Conservation (phyloP, 2,113 vertebrate species). For the Tapirus terrestris region DNA sequence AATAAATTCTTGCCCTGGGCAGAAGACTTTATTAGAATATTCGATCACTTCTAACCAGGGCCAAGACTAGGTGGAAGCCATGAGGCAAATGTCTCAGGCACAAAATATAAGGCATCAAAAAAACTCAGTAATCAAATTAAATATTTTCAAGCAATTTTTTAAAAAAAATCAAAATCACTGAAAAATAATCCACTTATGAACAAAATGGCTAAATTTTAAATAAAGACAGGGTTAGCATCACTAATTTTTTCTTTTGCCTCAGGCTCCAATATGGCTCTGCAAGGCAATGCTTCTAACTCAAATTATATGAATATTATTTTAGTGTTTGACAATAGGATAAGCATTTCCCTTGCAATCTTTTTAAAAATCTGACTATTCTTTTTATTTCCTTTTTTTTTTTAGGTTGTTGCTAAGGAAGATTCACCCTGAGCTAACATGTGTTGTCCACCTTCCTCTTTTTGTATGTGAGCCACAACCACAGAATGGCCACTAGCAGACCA, state of each 20-base stretch:
- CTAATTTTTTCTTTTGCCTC: not conserved
- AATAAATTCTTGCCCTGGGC: not conserved
- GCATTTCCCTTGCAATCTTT: not conserved
- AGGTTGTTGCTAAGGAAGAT: no score
- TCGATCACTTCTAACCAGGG: not conserved
- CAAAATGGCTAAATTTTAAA: constrained; percentile 7
- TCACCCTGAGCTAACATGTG: no score
- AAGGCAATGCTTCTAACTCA: not conserved
- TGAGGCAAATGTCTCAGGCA: not conserved
- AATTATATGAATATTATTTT: not conserved
- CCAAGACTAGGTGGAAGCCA: not conserved
- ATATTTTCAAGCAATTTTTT: not conserved
- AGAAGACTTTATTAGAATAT: not conserved
- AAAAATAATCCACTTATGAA: constrained; percentile 8
- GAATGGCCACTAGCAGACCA: no score
- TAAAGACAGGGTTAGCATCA: not conserved
- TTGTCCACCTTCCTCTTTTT: no score
- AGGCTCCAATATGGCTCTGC: not conserved
- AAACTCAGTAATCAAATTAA: not conserved
- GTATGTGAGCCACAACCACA: no score
- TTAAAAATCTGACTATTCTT: not conserved
- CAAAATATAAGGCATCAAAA: not conserved
- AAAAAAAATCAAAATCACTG: not conserved
- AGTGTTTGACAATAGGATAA: not conserved
- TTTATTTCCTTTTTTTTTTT: no score